A percentile compares a stretch with the other conserved stretches of the same genome.
These are phyloP conservation scores for Eledone cirrhosa DNA, from an alignment of 2,888 invertebrate genomes.

Conservation along the genomic window DNA sequence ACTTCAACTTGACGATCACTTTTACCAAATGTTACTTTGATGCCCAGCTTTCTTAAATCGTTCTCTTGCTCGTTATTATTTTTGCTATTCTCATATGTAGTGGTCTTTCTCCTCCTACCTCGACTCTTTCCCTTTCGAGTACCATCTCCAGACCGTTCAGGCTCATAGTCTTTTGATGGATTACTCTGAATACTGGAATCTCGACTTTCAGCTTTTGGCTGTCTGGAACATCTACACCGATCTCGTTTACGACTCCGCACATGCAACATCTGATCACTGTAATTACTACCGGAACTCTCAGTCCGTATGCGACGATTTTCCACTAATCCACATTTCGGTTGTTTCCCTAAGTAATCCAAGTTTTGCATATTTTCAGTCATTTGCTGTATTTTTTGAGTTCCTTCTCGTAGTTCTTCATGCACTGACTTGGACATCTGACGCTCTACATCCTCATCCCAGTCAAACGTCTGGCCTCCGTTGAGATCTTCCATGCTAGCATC, in stretches of 20 bases:
- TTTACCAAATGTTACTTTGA: slow-evolving; percentile 29
- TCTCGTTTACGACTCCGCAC: slow-evolving; percentile 11
- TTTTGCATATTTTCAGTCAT: slow-evolving; percentile 24
- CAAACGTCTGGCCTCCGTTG: slow-evolving; percentile 45
- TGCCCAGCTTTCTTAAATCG: slow-evolving; percentile 7
- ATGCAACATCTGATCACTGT: slow-evolving; percentile 6
- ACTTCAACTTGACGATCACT: slow-evolving; percentile 30
- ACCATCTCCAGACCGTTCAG: neutral
- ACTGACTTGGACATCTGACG: slow-evolving; percentile 55
- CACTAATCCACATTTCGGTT: neutral
- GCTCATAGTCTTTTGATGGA: slow-evolving; percentile 11
- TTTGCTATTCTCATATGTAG: neutral
- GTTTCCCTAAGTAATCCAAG: neutral
- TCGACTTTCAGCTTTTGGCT: slow-evolving; percentile 17
- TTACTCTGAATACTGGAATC: slow-evolving; percentile 23
- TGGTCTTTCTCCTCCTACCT: neutral
- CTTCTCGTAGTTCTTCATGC: slow-evolving; percentile 57
- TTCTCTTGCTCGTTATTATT: neutral
- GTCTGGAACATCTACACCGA: slow-evolving; percentile 11
- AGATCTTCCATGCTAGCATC: slow-evolving; percentile 53
- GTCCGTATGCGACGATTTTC: neutral
- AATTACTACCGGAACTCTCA: slow-evolving; percentile 17
- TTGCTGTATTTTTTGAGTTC: slow-evolving; percentile 47
- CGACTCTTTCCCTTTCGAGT: slow-evolving; percentile 3
- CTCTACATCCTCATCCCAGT: slow-evolving; percentile 59